Percentiles rank a stretch among this genome's conserved stretches.
Evolutionary conservation across 1,140 invertebrate genomes (phyloP).

Genomic region (Laupala kohalensis): DNA sequence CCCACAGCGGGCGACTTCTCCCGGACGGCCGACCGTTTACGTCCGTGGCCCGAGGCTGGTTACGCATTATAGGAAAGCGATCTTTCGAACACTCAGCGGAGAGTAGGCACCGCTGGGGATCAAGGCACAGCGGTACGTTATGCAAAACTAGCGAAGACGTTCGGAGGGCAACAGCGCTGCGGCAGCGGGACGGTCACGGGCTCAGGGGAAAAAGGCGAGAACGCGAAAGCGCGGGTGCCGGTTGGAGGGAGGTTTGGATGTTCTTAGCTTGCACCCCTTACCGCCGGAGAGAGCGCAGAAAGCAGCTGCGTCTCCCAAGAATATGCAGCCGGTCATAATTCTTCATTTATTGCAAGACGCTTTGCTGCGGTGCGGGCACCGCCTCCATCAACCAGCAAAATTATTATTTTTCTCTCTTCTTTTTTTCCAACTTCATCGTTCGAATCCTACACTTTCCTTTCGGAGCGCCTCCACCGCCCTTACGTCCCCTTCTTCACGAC

Average conservation of each 20-base stretch:
- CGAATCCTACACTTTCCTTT: not conserved
- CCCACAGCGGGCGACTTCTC: too few relatives aligned
- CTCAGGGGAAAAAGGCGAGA: too few relatives aligned
- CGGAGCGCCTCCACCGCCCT: too few relatives aligned
- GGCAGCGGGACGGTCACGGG: too few relatives aligned
- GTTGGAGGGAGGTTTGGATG: not conserved
- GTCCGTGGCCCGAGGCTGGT: too few relatives aligned
- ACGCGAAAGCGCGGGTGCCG: not conserved
- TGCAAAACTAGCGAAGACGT: not conserved
- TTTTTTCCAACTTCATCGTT: not conserved
- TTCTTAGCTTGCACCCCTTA: not conserved
- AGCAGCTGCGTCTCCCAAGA: constrained; percentile 6
- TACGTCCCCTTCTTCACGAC: not conserved
- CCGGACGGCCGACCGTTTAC: too few relatives aligned
- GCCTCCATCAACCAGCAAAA: constrained; percentile 3
- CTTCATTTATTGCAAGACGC: constrained; percentile 9
- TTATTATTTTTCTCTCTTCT: constrained; percentile 2
- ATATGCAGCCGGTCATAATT: constrained; percentile 11
- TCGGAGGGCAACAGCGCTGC: not conserved
- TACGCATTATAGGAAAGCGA: too few relatives aligned
- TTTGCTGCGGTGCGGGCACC: not conserved
- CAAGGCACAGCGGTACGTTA: not conserved
- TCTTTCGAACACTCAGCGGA: not conserved
- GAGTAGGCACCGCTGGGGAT: not conserved
- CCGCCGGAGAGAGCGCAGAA: not conserved